Evolutionary conservation across 2,888 invertebrate species (phyloP).

Genomic region (Torymus auratus): DNA sequence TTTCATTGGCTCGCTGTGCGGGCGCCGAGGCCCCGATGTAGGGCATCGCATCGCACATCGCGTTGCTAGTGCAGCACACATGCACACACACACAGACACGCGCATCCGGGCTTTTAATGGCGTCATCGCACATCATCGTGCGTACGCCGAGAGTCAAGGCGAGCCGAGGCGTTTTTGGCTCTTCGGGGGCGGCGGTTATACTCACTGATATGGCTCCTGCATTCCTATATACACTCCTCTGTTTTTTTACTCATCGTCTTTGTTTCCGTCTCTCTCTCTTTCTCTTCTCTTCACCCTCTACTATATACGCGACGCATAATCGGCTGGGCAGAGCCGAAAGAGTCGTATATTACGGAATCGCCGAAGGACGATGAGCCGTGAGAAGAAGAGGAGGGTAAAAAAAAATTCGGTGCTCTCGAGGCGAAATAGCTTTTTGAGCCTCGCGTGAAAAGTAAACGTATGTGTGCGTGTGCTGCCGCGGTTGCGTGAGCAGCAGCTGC

Average conservation of each 20-base stretch:
- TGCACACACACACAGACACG: not conserved
- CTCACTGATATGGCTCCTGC: not conserved
- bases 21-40: slow-evolving; percentile 34
- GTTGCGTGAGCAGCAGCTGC: no score
- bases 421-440: slow-evolving; percentile 35
- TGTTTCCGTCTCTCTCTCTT: slow-evolving; percentile 25
- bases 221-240: not conserved
- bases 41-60: slow-evolving; percentile 36
- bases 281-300: not conserved
- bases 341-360: slow-evolving; percentile 2
- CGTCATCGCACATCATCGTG: slow-evolving; percentile 51
- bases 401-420: not conserved
- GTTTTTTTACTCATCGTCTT: not conserved
- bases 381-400: not conserved
- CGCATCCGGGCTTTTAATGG: slow-evolving; percentile 54
- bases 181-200: slow-evolving; percentile 16
- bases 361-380: slow-evolving; percentile 6
- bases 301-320: slow-evolving; percentile 11
- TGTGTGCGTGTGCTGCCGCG: no score
- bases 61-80: no score
- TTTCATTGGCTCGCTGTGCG: slow-evolving; percentile 29
- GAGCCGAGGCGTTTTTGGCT: not conserved
- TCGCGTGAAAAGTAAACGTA: no score
- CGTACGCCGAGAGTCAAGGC: slow-evolving; percentile 23
- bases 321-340: not conserved